Percentiles rank a stretch among this genome's conserved stretches.
phyloP scores from a whole-genome alignment of 1,140 invertebrate species.

The Magallana angulata region DNA sequence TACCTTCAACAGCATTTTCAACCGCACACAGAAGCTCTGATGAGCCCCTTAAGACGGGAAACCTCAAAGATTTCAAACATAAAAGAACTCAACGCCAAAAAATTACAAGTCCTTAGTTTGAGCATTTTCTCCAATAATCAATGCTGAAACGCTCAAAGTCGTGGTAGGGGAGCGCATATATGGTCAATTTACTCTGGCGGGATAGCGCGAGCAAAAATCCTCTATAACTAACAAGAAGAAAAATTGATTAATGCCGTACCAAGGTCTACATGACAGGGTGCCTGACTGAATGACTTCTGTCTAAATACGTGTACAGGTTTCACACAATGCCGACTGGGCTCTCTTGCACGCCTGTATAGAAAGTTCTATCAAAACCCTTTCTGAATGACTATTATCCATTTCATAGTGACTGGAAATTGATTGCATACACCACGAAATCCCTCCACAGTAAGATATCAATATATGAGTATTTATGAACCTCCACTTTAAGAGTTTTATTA shows the following conservation, averaged over 20 bases:
- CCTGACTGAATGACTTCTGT: conserved; percentile 1
- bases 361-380: not conserved
- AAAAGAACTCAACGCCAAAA: conserved; percentile 5
- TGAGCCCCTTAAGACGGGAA: not conserved
- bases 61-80: conserved; percentile 8
- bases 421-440: not conserved
- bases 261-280: not conserved
- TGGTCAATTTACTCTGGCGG: conserved; percentile 1
- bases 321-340: not conserved
- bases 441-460: not conserved
- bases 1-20: not conserved
- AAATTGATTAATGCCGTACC: conserved; percentile 29
- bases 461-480: not conserved
- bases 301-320: not conserved
- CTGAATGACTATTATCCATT: conserved; percentile 11
- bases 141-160: conserved; percentile 1
- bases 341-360: not conserved
- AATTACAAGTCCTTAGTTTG: conserved; percentile 34
- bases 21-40: not conserved
- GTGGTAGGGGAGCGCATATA: conserved; percentile 13
- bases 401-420: not conserved
- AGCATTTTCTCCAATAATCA: conserved; percentile 35
- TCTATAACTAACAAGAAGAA: conserved; percentile 3
- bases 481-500: not conserved
- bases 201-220: conserved; percentile 28